Percentiles rank a stretch among this genome's conserved stretches.
Conservation (phyloP, 2,888 invertebrate genomes). For the Rotaria socialis region DNA sequence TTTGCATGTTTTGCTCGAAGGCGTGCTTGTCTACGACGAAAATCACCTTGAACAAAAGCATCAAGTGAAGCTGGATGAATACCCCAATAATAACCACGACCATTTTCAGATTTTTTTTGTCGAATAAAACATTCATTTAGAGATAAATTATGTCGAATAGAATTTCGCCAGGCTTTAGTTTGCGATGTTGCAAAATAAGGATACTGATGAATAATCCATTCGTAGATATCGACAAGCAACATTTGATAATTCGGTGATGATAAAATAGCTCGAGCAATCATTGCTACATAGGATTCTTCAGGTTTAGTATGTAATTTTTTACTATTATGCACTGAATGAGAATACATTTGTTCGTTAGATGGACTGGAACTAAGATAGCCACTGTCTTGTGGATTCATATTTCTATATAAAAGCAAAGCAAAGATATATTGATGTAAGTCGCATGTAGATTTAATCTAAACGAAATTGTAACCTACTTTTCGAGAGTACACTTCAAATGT, state of each 20-base stretch:
- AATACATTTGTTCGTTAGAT: not conserved
- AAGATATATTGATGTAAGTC: not conserved
- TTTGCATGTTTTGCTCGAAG: constrained; percentile 26
- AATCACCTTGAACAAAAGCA: constrained; percentile 2
- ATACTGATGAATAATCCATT: constrained; percentile 14
- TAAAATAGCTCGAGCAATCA: constrained; percentile 25
- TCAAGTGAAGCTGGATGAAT: constrained; percentile 27
- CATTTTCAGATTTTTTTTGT: constrained; percentile 13
- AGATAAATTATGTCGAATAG: constrained; percentile 13
- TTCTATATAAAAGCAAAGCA: not conserved
- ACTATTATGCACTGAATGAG: not conserved
- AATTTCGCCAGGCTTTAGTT: constrained; percentile 21
- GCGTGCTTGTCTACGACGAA: constrained; percentile 3
- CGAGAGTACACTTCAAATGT: too few species aligned
- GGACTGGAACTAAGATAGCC: not conserved
- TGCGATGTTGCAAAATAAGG: constrained; percentile 21
- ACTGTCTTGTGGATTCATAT: constrained; percentile 13
- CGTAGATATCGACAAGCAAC: constrained; percentile 10
- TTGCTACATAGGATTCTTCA: constrained; percentile 25
- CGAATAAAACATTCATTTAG: constrained; percentile 28
- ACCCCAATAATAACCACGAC: constrained; percentile 25
- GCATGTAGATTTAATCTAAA: too few species aligned
- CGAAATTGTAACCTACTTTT: too few species aligned
- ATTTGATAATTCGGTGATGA: not conserved
- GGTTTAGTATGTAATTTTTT: not conserved